Percentiles rank a stretch among this genome's conserved stretches.
Conservation (phyloP, 2,113 vertebrate species). For the Takifugu flavidus region DNA sequence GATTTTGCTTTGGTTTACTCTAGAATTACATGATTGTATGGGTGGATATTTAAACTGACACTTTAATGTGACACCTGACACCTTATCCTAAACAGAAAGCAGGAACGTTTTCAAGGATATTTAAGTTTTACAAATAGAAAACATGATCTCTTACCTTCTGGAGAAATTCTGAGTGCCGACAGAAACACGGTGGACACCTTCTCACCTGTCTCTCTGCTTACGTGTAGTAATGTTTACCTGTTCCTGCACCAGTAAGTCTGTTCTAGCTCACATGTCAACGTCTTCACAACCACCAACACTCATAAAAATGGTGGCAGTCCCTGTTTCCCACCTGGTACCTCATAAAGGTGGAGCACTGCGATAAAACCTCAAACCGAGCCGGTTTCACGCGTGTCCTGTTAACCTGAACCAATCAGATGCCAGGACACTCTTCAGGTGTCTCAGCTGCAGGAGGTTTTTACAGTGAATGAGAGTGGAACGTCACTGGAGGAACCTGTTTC, state of each 20-base stretch:
- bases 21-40: too few species aligned
- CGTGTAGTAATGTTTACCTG: background rate
- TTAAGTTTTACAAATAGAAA: background rate
- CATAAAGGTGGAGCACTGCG: background rate
- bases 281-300: conserved; percentile 5
- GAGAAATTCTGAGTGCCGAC: background rate
- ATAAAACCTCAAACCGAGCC: background rate
- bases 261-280: background rate
- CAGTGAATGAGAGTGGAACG: conserved; percentile 7
- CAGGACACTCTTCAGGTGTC: conserved; percentile 9
- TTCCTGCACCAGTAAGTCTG: background rate
- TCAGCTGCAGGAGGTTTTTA: conserved; percentile 11
- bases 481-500: conserved; percentile 25
- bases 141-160: background rate
- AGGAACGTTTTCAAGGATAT: background rate
- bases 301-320: background rate
- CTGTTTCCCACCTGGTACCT: too few species aligned
- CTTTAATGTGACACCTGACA: too few species aligned
- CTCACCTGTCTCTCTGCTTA: background rate
- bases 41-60: too few species aligned
- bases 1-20: too few species aligned
- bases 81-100: background rate
- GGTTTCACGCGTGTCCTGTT: background rate
- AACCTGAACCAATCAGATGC: background rate
- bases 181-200: background rate